Evolutionary conservation across 2,888 invertebrate genomes (phyloP).

Genomic region (Andrena praecox): DNA sequence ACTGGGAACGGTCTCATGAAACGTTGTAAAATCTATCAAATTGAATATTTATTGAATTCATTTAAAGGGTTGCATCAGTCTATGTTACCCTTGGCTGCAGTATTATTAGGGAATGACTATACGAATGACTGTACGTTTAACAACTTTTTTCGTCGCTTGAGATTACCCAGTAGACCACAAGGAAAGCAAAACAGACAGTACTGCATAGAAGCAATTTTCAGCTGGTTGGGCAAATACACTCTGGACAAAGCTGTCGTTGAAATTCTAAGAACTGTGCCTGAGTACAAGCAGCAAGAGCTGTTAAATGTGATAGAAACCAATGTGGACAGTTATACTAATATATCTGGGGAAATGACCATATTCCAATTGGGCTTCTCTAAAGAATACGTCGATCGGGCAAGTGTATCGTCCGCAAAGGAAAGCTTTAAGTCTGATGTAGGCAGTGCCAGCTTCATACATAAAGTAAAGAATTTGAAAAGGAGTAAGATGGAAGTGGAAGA

Average conservation of each 20-base stretch:
- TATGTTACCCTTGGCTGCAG: slow-evolving; percentile 92
- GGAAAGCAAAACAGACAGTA: slow-evolving; percentile 85
- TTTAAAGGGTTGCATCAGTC: slow-evolving; percentile 89
- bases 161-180: slow-evolving; percentile 85
- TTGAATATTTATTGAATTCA: slow-evolving; percentile 89
- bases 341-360: slow-evolving; percentile 86
- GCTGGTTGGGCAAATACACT: slow-evolving; percentile 91
- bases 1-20: slow-evolving; percentile 83
- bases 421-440: slow-evolving; percentile 73
- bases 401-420: slow-evolving; percentile 29
- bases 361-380: slow-evolving; percentile 83
- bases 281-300: slow-evolving; percentile 86
- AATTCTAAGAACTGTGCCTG: slow-evolving; percentile 88
- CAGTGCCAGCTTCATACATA: slow-evolving; percentile 56
- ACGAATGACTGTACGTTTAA: slow-evolving; percentile 89
- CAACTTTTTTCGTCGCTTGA: slow-evolving; percentile 89
- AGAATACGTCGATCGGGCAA: slow-evolving; percentile 44
- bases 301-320: slow-evolving; percentile 87
- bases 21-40: slow-evolving; percentile 90
- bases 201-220: slow-evolving; percentile 89
- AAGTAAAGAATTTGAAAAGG: slow-evolving; percentile 45
- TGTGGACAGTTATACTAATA: slow-evolving; percentile 88
- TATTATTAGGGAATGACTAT: slow-evolving; percentile 96
- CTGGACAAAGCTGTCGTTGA: slow-evolving; percentile 90
- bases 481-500: slow-evolving; percentile 53